These are phyloP conservation scores for Eulemur rufifrons DNA, from an alignment of 2,113 vertebrate species.

Conservation along the genomic window DNA sequence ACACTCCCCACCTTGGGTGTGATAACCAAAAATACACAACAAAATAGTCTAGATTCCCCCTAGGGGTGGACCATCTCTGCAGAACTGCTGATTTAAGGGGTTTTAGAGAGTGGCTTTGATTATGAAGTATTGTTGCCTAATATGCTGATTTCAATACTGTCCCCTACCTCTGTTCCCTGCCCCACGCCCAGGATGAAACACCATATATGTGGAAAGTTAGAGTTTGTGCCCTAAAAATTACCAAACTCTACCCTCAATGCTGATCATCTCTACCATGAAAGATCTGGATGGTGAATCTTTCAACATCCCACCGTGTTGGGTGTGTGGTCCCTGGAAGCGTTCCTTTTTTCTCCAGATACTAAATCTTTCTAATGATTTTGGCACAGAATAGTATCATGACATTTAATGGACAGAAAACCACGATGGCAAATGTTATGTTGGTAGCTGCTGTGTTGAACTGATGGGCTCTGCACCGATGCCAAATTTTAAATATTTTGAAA, in stretches of 20 bases:
- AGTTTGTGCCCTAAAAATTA: neutral
- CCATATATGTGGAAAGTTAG: neutral
- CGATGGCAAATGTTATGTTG: neutral
- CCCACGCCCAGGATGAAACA: neutral
- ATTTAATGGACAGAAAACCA: neutral
- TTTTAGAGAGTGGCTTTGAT: neutral
- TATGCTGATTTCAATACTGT: neutral
- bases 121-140: neutral
- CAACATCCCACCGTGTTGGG: neutral
- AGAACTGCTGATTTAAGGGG: neutral
- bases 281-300: neutral
- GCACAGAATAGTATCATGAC: neutral
- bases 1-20: neutral
- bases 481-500: neutral
- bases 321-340: neutral
- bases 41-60: neutral
- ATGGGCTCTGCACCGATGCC: neutral
- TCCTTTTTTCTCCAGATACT: neutral
- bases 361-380: neutral
- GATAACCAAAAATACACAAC: neutral
- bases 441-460: neutral
- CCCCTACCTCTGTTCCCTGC: neutral
- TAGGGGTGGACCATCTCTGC: neutral
- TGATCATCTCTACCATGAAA: neutral
- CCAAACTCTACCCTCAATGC: neutral